A percentile compares a stretch with the other conserved stretches of the same genome.
Conservation (phyloP, 1,140 invertebrate species). For the Ylistrum balloti region DNA sequence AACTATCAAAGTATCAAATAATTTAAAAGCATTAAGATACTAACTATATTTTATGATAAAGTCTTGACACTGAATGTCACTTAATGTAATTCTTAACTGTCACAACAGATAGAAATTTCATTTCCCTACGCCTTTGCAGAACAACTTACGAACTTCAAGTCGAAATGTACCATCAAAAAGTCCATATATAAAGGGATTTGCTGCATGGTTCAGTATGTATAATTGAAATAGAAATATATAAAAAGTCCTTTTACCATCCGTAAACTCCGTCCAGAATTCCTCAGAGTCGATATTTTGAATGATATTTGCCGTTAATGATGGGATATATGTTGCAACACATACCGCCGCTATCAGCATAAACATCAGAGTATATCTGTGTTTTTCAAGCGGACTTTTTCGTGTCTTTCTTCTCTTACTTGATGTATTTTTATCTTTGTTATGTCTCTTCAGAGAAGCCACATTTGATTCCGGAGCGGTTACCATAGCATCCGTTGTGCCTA, state of each 20-base stretch:
- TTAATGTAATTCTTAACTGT: too few relatives aligned
- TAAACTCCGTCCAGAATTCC: constrained; percentile 44
- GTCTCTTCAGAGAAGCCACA: background rate
- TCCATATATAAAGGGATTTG: constrained; percentile 50
- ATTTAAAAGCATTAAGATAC: too few relatives aligned
- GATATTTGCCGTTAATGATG: constrained; percentile 33
- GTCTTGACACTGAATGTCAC: too few relatives aligned
- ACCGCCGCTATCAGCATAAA: constrained; percentile 50
- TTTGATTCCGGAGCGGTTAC: background rate
- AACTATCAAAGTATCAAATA: too few relatives aligned
- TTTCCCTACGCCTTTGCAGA: background rate
- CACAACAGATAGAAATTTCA: background rate
- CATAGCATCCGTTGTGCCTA: background rate
- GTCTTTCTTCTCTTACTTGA: background rate
- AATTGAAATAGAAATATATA: constrained; percentile 49
- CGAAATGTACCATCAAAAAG: constrained; percentile 45
- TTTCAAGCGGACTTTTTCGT: background rate
- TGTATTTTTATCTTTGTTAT: background rate
- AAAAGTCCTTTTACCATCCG: constrained; percentile 1
- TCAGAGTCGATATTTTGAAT: constrained; percentile 30
- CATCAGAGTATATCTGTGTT: constrained; percentile 46
- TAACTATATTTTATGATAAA: too few relatives aligned
- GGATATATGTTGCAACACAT: constrained; percentile 50
- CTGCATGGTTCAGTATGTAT: constrained; percentile 49
- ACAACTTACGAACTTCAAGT: constrained; percentile 13